phyloP scores from a whole-genome alignment of 2,888 invertebrate genomes.

The Adela reaumurella region DNA sequence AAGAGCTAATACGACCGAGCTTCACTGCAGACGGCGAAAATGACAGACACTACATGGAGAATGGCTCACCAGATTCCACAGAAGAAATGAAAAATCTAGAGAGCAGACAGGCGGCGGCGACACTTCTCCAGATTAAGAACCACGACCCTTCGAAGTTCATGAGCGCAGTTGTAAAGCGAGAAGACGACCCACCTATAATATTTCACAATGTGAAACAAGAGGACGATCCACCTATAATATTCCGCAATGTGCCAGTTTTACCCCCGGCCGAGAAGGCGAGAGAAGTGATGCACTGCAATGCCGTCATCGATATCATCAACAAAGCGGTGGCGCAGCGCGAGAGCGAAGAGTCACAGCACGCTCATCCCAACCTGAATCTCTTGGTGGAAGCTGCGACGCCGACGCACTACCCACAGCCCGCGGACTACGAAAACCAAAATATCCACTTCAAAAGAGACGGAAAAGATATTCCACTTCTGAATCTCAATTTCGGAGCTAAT shows the following conservation, averaged over 20 bases:
- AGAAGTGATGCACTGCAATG: slow-evolving; percentile 52
- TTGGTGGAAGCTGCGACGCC: slow-evolving; percentile 23
- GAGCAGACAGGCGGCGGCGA: slow-evolving; percentile 50
- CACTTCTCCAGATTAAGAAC: slow-evolving; percentile 49
- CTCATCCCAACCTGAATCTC: slow-evolving; percentile 31
- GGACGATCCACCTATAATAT: slow-evolving; percentile 53
- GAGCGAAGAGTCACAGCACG: slow-evolving; percentile 42
- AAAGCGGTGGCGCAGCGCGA: slow-evolving; percentile 51
- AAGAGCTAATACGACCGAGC: slow-evolving; percentile 50
- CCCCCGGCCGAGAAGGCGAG: slow-evolving; percentile 53
- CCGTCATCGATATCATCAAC: slow-evolving; percentile 50
- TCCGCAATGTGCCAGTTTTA: slow-evolving; percentile 55
- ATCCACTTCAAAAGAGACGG: too few relatives aligned
- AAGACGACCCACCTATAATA: slow-evolving; percentile 52
- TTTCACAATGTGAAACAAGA: slow-evolving; percentile 54
- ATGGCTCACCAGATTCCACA: slow-evolving; percentile 46
- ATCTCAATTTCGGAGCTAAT: slow-evolving; percentile 4
- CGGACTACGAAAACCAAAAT: not conserved
- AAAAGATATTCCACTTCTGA: too few relatives aligned
- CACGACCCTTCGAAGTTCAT: slow-evolving; percentile 46
- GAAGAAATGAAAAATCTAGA: slow-evolving; percentile 53
- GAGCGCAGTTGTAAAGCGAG: slow-evolving; percentile 20
- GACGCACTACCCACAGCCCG: slow-evolving; percentile 21
- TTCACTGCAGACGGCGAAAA: slow-evolving; percentile 28
- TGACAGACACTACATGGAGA: slow-evolving; percentile 33